Evolutionary conservation across 1,140 invertebrate species (phyloP).

Genomic region (Phortica variegata): DNA sequence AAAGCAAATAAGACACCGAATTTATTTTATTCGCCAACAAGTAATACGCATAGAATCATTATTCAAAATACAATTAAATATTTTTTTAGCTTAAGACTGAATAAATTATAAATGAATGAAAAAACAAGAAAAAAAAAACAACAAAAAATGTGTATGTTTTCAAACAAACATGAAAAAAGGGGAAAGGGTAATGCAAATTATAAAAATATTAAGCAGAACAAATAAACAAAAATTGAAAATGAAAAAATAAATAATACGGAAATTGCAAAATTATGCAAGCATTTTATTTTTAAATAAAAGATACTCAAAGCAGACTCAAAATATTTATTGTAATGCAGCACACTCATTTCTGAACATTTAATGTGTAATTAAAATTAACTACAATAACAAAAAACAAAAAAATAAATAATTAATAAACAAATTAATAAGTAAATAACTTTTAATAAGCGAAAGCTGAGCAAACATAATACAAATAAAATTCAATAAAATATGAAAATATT

Average conservation of each 20-base stretch:
- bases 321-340: constrained; percentile 15
- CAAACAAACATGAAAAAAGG: too few species aligned
- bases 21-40: constrained; percentile 26
- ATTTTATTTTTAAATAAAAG: constrained; percentile 29
- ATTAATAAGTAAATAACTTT: too few species aligned
- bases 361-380: constrained; percentile 34
- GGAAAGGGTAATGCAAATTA: constrained; percentile 52
- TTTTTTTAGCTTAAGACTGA: constrained; percentile 55
- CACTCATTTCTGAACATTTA: constrained; percentile 33
- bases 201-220: constrained; percentile 12
- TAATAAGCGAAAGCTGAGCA: too few species aligned
- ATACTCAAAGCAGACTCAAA: neutral
- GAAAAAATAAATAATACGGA: constrained; percentile 12
- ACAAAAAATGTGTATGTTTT: too few species aligned
- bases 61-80: constrained; percentile 53
- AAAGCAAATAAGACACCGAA: constrained; percentile 20
- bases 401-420: too few species aligned
- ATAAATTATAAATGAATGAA: too few species aligned
- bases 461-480: too few species aligned
- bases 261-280: constrained; percentile 9
- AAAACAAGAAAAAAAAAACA: too few species aligned
- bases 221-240: constrained; percentile 3
- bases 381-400: constrained; percentile 13
- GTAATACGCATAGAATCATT: too few species aligned
- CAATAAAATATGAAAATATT: too few species aligned